Evolutionary conservation across 2,797 vertebrate genomes (phyloP), one percentile per base, ranked within the genome.

Genomic region (Typhlichthys subterraneus): DNA sequence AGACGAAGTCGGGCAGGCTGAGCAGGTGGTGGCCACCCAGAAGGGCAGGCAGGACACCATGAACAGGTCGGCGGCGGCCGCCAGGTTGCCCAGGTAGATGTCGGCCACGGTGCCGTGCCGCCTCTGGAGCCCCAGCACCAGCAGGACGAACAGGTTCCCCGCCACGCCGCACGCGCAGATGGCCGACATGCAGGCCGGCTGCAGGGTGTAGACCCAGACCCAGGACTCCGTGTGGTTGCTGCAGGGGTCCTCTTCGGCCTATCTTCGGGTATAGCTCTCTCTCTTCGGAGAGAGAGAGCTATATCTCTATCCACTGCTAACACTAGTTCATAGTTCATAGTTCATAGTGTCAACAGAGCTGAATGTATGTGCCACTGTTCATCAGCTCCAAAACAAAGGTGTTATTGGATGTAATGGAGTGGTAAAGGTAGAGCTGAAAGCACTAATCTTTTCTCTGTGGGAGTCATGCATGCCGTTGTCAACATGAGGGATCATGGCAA

Each of bases 11-110:
- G 11, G 95, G 96, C 0, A 93, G 85, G 47, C 94, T 96, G 15
- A 96, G 71, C 19, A 17, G 15, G 15, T 17, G 15, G 92, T 92
- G 68, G 92, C 61, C 53, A 94, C 93, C 95, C 95, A 97, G 85
- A 98, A 97, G 0, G 96, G 96, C 61, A 97, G 87, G 53, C 87
- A 90, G 0, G 78, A 91, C 53, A 94, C 79, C 68, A 97, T 77
- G 59, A 96, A 65, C 4, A 98, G 83, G 79, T 98, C 96, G 0
- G 96, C 15, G 15, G 1, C 94, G 0, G 67, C 67, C 0, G 95
- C 95, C 77, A 95, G 90, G 73, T 96, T 97, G 54, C 92, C 91
- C 61, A 97, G 85, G 81, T 97, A 98, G 85, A 97, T 90, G 85
- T 97, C 96, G 0, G 96, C 93, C 73, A 96, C 94, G 0, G 95